Conservation (phyloP, 2,888 invertebrate genomes). For the Cyaniris semiargus region DNA sequence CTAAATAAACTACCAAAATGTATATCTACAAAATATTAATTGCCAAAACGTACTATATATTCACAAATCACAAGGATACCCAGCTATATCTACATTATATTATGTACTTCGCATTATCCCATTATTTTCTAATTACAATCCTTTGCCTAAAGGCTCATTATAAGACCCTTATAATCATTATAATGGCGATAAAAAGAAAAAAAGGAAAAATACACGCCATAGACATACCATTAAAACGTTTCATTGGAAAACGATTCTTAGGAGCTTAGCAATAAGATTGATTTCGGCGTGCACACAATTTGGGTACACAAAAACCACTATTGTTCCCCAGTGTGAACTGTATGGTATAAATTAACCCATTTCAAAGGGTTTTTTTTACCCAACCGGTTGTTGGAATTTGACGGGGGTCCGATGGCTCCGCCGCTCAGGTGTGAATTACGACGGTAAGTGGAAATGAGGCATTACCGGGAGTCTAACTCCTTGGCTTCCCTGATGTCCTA, state of each 20-base stretch:
- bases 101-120: constrained; percentile 8
- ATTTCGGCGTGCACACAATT: background rate
- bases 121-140: constrained; percentile 9
- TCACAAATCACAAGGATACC: no score
- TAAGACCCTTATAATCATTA: constrained; percentile 6
- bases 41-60: no score
- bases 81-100: no score
- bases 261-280: background rate
- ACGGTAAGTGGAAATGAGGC: background rate
- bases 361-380: constrained; percentile 56
- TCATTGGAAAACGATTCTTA: background rate
- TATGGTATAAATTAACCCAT: constrained; percentile 65
- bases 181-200: constrained; percentile 10
- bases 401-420: constrained; percentile 1
- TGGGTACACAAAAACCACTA: constrained; percentile 47
- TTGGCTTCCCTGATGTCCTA: background rate
- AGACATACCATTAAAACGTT: background rate
- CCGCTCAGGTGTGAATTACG: constrained; percentile 13
- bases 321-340: constrained; percentile 64
- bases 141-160: constrained; percentile 26
- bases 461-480: background rate
- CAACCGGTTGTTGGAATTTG: constrained; percentile 55
- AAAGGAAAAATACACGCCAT: background rate
- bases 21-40: no score
- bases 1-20: no score